A percentile compares a stretch with the other conserved stretches of the same genome.
These are phyloP conservation scores for Helobdella robusta DNA, from an alignment of 2,888 invertebrate genomes.

Conservation along the genomic window DNA sequence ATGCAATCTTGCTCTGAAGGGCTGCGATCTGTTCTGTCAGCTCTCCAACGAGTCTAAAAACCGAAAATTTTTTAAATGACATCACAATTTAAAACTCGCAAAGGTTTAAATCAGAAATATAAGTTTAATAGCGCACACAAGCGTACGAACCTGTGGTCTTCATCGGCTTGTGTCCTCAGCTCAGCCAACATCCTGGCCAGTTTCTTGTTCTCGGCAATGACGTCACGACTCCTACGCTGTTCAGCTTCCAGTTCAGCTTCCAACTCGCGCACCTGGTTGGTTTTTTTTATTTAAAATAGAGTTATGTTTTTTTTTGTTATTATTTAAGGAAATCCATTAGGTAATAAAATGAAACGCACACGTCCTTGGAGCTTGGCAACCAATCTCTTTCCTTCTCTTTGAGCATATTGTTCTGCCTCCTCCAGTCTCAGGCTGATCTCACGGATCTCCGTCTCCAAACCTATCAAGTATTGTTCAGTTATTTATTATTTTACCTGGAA, in stretches of 20 bases:
- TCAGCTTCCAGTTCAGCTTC: slow-evolving; percentile 48
- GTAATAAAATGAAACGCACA: slow-evolving; percentile 36
- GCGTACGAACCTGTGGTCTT: slow-evolving; percentile 39
- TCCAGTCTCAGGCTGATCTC: slow-evolving; percentile 49
- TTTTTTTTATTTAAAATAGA: background rate
- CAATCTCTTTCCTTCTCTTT: slow-evolving; percentile 48
- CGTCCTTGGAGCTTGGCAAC: slow-evolving; percentile 48
- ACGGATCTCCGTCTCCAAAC: slow-evolving; percentile 48
- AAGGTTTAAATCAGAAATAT: background rate
- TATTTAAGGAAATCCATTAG: background rate
- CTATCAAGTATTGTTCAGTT: background rate
- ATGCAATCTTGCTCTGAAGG: slow-evolving; percentile 43
- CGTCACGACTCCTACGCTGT: slow-evolving; percentile 45
- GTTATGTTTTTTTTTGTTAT: background rate
- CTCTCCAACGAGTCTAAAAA: slow-evolving; percentile 41
- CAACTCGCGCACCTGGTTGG: slow-evolving; percentile 45
- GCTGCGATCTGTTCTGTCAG: slow-evolving; percentile 43
- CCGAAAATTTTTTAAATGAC: background rate
- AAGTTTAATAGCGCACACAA: background rate
- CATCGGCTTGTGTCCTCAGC: slow-evolving; percentile 42
- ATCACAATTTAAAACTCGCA: background rate
- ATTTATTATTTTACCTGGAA: background rate
- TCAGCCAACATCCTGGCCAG: slow-evolving; percentile 46
- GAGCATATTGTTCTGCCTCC: slow-evolving; percentile 49
- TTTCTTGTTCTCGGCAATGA: slow-evolving; percentile 43